These are phyloP conservation scores for Drosophila bocqueti DNA, from an alignment of 1,140 invertebrate genomes.

Conservation along the genomic window DNA sequence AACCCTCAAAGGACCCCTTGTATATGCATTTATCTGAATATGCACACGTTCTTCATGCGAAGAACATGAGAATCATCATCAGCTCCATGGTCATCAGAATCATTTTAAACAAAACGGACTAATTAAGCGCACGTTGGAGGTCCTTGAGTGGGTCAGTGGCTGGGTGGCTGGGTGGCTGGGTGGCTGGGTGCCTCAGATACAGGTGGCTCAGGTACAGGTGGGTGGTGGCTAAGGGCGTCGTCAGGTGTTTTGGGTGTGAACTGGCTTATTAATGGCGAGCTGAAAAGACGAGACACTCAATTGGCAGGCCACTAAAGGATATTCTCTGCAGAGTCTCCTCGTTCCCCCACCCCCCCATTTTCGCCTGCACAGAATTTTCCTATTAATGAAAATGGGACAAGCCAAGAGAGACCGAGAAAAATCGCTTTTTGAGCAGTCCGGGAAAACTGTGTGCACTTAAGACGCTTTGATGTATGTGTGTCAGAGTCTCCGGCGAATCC, in stretches of 20 bases:
- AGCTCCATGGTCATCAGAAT: slow-evolving; percentile 67
- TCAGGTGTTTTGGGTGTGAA: slow-evolving; percentile 51
- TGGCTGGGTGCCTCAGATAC: background rate
- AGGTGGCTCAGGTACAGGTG: background rate
- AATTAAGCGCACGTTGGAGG: slow-evolving; percentile 73
- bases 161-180: background rate
- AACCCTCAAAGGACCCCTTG: background rate
- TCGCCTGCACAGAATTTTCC: background rate
- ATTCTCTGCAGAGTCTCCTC: no score
- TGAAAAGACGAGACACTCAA: slow-evolving; percentile 20
- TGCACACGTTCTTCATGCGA: slow-evolving; percentile 18
- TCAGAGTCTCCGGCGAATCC: slow-evolving; percentile 21
- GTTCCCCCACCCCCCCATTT: no score
- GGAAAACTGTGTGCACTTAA: slow-evolving; percentile 45
- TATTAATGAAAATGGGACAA: slow-evolving; percentile 37
- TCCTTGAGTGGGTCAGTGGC: slow-evolving; percentile 34
- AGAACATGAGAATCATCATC: slow-evolving; percentile 50
- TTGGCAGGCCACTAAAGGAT: slow-evolving; percentile 26
- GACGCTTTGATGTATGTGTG: slow-evolving; percentile 78
- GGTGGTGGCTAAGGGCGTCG: slow-evolving; percentile 18
- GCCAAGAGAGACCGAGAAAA: slow-evolving; percentile 22
- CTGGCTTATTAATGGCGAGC: slow-evolving; percentile 46
- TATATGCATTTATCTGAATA: slow-evolving; percentile 24
- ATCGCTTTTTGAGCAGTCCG: slow-evolving; percentile 67
- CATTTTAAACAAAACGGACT: slow-evolving; percentile 82